Base-by-base conservation (phyloP, 1,140 invertebrate genomes). In the Saccostrea echinata region DNA sequence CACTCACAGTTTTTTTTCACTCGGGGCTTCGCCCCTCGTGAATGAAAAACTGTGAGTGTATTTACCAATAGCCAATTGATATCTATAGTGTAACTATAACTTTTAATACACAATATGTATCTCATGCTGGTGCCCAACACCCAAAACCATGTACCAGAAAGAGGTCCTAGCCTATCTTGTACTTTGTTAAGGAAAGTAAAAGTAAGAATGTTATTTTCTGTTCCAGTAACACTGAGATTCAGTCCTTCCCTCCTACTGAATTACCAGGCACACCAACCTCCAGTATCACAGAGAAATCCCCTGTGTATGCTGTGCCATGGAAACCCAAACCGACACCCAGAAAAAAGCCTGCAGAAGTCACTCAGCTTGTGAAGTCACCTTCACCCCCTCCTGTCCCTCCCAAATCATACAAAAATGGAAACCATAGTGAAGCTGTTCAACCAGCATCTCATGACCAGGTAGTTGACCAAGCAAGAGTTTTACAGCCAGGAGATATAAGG, bases 281-380 rank as follows among this genome's bases (percentile, higher is more conserved):
- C 13, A 3, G 24, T 27, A n/a, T 84, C 24, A 18, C 18, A 18
- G 83, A 84, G 52, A 61, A 57, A 9, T 84, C 83, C n/a, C 83
- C 83, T 27, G 83, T 84, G 13, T 84, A 84, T 61, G 83, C 83
- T 61, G 83, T 84, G 16, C 83, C 83, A 84, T 84, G 83, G 83
- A 84, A 84, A 35, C 52, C 83, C n/a, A 84, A 84, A 61, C 52
- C 52, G 8, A 84, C 43, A 30, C 43, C 35, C 81, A 84, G 53
- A 16, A 84, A 84, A 21, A 61, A 57, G n/a, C 52, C 83, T 61
- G 3, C 35, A 51, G 53, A 30, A 21, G 43, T 35, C 12, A 18
- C 13, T 12, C 18, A 84, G 21, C 4, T 16, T 13, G 27, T 27
- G 4, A 57, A 8, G 11, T 84, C 83, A n/a, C 83, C 83, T 16